A percentile compares a stretch with the other conserved stretches of the same genome.
These are phyloP conservation scores for Artibeus lituratus DNA, from an alignment of 2,797 vertebrate species.

Conservation along the genomic window DNA sequence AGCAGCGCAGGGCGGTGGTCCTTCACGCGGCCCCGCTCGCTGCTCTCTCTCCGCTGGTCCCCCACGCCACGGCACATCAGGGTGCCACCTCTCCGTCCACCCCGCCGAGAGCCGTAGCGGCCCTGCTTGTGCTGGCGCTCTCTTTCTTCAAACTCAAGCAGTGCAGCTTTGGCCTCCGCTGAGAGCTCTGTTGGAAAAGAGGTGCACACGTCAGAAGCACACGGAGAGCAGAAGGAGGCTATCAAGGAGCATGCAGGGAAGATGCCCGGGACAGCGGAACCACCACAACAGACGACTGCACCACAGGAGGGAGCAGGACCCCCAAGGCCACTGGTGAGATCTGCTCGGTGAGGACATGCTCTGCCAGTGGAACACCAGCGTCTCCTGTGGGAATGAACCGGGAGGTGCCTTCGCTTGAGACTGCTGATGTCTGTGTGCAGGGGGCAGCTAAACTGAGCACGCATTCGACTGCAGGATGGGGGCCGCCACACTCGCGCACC, in stretches of 20 bases:
- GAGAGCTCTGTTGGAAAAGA: constrained; percentile 90
- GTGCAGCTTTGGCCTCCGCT: constrained; percentile 95
- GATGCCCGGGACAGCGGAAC: background rate
- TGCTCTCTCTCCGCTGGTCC: constrained; percentile 87
- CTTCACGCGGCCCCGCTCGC: constrained; percentile 89
- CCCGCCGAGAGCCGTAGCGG: constrained; percentile 87
- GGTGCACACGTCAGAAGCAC: background rate
- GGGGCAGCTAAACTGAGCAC: background rate
- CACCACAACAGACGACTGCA: background rate
- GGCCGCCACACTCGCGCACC: background rate
- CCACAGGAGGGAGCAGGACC: no score
- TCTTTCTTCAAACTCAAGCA: constrained; percentile 94
- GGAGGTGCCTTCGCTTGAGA: background rate
- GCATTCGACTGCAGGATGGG: fast-evolving
- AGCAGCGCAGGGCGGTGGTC: constrained; percentile 91
- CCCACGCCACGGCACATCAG: constrained; percentile 83
- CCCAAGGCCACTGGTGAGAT: no score
- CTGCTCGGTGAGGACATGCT: fast-evolving
- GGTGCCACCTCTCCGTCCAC: constrained; percentile 84
- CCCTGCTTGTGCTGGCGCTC: constrained; percentile 92
- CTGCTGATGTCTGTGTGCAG: background rate
- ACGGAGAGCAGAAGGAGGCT: no score
- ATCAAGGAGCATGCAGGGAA: background rate
- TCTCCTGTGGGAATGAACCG: background rate
- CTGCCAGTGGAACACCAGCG: background rate